Percentiles rank a stretch among this genome's conserved stretches.
These are phyloP conservation scores for Archips xylosteana DNA, from an alignment of 2,888 invertebrate genomes.

Conservation along the genomic window DNA sequence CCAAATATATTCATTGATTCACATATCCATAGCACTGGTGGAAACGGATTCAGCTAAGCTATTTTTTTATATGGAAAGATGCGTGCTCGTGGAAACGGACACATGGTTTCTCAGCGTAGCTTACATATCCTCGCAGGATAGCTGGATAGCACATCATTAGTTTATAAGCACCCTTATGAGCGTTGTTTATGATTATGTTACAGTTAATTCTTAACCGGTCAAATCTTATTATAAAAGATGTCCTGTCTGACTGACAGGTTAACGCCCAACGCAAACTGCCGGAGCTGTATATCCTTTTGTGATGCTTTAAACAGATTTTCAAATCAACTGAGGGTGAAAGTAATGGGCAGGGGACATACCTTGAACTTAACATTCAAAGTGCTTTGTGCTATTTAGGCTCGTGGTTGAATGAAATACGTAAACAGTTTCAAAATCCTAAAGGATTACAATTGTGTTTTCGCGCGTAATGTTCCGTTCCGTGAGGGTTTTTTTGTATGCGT, in stretches of 20 bases:
- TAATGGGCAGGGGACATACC: neutral
- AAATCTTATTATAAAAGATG: neutral
- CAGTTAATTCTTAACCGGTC: conserved; percentile 8
- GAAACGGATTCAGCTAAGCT: no score
- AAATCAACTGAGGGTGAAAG: conserved; percentile 5
- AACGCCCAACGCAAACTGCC: conserved; percentile 3
- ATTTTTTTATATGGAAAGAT: no score
- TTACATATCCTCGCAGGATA: no score
- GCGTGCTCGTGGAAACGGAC: no score
- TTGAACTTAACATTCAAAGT: neutral
- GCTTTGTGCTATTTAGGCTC: neutral
- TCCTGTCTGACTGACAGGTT: conserved; percentile 6
- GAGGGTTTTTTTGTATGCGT: no score
- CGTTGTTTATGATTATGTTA: conserved; percentile 8
- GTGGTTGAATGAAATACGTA: neutral
- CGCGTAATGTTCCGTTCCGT: neutral
- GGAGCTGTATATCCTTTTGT: neutral
- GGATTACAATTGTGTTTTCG: neutral
- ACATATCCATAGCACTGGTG: no score
- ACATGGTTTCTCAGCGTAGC: no score
- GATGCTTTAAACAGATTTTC: neutral
- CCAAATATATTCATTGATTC: no score
- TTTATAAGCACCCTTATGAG: no score
- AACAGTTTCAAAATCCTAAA: neutral
- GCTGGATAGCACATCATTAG: no score